Evolutionary conservation across 2,113 vertebrate species (phyloP), one percentile per base, ranked within the genome.

Genomic region (Salvelinus fontinalis): DNA sequence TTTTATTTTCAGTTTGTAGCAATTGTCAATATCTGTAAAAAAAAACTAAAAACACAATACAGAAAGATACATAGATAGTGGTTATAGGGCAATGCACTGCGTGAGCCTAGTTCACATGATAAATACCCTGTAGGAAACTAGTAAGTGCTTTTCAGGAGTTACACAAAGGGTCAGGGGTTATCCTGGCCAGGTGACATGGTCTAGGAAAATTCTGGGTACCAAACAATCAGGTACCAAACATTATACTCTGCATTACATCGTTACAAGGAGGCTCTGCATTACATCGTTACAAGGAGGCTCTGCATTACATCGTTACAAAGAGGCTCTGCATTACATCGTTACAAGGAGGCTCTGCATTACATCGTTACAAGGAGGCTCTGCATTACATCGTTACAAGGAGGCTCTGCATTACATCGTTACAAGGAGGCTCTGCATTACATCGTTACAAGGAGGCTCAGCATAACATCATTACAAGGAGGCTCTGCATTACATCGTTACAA

Each of bases 21-120:
- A 92, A 96, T 95, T 95, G 92, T 95, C 95, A 94, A 94, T 92
- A 94, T 95, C 92, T 96, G 95, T 96, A 95, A 95, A 95, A 95
- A 95, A 95, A 95, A 88, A 94, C 94, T 95, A 88, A 94, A 94
- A 92, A 8, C 59, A 24, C 59, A 22, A 62, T 92, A 93, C 94
- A 92, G 93, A 93, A 88, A 90, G 83, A 88, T 93, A 95, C 89
- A 82, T 27, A 90, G 89, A 91, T 93, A 93, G 93, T 94, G 90
- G 92, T 81, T 60, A 92, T 81, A 87, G 90, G 93, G 88, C 85
- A 92, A 87, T 91, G 29, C 81, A 60, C 78, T 75, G 74, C 8
- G 60, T 22, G 22, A 65, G 62, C 26, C 62, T 14, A 73, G 70
- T 75, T 74, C 7, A 31, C 65, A 51, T 76, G 24, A 75, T 39